Base-by-base conservation (phyloP, 2,888 invertebrate genomes). In the Tinea pellionella region DNA sequence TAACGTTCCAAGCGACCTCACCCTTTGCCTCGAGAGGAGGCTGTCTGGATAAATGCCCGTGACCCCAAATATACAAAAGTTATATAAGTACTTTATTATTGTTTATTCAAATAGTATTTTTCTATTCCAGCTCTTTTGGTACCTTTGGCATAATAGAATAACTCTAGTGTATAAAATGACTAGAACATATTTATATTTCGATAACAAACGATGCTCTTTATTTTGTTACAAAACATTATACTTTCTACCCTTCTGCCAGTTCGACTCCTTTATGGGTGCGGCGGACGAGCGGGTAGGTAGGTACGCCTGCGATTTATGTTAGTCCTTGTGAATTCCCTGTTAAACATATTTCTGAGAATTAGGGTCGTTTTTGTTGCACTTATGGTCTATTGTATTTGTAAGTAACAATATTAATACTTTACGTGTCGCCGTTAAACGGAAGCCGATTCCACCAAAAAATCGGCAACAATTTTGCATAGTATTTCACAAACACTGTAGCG, bases 321-420 rank as follows among this genome's bases (percentile, higher is more conserved):
- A 18, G 55, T 15, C 9, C 32, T 32, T n/a, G 65, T 64, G 64
- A 72, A 72, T 72, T 67, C 64, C 61, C 61, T 66, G 60, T 66
- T 65, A 68, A 68, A 70, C 67, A 67, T 65, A 64, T 65, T 72
- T 69, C 67, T 64, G 63, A 67, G 69, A 70, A 71, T 66, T 65
- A 64, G 65, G 65, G 64, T 62, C 59, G 61, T 57, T 47, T 37
- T 47, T 55, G 32, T 57, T 57, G 57, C 57, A 57, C 57, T 57
- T 57, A 57, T 32, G n/a, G 15, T 15, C 32, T 57, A 57, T 57
- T 57, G 57, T 57, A 32, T 57, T 30, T 13, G 11, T 32, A 57
- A 30, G 57, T 57, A 11, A 30, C 57, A 8, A 57, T 15, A 32
- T n/a, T 8, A n/a, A 47, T 9, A 42, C 2, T 9, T 13, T 15